A percentile compares a stretch with the other conserved stretches of the same genome.
Conservation (phyloP, 1,140 invertebrate genomes). For the Aphidius gifuensis region DNA sequence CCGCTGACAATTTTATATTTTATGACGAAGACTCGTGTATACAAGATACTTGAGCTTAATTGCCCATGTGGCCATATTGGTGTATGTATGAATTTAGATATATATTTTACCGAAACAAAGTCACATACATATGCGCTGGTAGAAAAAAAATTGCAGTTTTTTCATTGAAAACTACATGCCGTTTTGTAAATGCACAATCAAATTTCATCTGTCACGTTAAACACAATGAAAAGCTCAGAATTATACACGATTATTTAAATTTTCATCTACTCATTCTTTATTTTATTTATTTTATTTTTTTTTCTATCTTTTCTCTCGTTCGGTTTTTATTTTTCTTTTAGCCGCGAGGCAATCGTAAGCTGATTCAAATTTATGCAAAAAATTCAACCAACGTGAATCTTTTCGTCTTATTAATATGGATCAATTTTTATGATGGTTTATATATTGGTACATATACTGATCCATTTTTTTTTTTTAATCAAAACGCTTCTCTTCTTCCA, state of each 20-base stretch:
- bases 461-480: background rate
- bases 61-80: background rate
- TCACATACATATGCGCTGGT: background rate
- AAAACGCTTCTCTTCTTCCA: background rate
- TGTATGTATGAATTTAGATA: too few species aligned
- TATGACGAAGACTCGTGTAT: background rate
- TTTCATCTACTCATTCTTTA: conserved; percentile 17
- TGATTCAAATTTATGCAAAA: conserved; percentile 48
- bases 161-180: background rate
- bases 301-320: too few species aligned
- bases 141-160: conserved; percentile 10
- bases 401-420: conserved; percentile 45
- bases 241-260: conserved; percentile 49
- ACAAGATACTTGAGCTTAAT: conserved; percentile 15
- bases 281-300: too few species aligned
- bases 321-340: conserved; percentile 25
- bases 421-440: conserved; percentile 35
- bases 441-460: background rate
- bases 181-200: conserved; percentile 22
- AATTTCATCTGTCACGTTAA: conserved; percentile 32
- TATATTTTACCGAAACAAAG: too few species aligned
- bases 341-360: conserved; percentile 25
- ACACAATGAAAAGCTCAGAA: conserved; percentile 39
- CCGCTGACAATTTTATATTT: too few species aligned
- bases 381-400: conserved; percentile 39